Conservation (phyloP, 2,888 invertebrate species). For the Folsomia manolachei region DNA sequence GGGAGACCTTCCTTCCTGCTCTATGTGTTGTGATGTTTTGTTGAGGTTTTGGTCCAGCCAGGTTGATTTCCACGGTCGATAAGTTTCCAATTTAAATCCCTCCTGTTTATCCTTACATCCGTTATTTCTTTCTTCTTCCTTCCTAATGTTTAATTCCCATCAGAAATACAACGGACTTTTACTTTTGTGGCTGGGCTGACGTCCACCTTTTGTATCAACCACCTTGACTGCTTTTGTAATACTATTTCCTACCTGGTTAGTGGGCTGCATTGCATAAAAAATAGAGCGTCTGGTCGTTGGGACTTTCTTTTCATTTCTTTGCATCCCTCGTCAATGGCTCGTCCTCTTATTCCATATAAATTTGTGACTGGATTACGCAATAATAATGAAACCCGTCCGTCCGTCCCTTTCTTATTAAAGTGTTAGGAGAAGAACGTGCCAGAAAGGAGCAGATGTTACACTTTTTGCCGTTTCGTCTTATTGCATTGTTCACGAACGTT, state of each 20-base stretch:
- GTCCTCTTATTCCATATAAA: constrained; percentile 5
- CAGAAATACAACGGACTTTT: neutral
- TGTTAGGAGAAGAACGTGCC: constrained; percentile 15
- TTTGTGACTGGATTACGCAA: constrained; percentile 6
- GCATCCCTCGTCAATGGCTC: neutral
- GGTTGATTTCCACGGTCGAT: constrained; percentile 20
- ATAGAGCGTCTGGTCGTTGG: neutral
- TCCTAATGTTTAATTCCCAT: neutral
- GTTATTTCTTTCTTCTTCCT: constrained; percentile 13
- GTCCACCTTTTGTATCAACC: neutral
- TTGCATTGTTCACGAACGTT: constrained; percentile 4
- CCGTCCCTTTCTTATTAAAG: constrained; percentile 21
- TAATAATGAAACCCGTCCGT: constrained; percentile 12
- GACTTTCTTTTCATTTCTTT: neutral
- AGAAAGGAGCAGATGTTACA: constrained; percentile 16
- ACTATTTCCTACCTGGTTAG: too few species aligned
- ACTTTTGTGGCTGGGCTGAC: neutral
- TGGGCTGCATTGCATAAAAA: neutral
- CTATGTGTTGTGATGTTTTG: too few species aligned
- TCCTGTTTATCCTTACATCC: constrained; percentile 18
- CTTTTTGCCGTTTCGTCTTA: constrained; percentile 5
- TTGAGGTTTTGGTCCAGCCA: constrained; percentile 1
- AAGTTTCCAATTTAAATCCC: constrained; percentile 22
- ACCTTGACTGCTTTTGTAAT: neutral
- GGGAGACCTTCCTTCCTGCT: neutral